These are phyloP conservation scores for Hippocampus barbouri DNA, from an alignment of 2,113 vertebrate species.

Conservation along the genomic window DNA sequence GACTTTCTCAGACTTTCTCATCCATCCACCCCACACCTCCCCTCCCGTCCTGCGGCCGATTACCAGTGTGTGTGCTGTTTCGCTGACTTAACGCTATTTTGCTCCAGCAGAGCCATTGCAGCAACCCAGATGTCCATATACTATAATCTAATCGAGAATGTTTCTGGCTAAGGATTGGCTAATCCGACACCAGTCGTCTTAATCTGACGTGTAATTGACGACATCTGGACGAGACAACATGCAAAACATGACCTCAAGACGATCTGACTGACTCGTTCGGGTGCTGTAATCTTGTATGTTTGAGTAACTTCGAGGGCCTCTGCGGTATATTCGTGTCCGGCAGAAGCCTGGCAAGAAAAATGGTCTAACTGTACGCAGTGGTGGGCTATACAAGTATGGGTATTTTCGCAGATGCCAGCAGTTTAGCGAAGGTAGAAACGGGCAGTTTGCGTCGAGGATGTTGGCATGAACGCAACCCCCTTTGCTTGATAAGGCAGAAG, in stretches of 20 bases:
- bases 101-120: conserved; percentile 48
- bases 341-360: too few species aligned
- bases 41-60: conserved; percentile 51
- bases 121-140: conserved; percentile 63
- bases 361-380: too few species aligned
- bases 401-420: too few species aligned
- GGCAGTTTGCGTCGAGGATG: too few species aligned
- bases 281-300: conserved; percentile 48
- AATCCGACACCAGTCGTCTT: conserved; percentile 64
- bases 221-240: conserved; percentile 56
- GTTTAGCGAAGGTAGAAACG: too few species aligned
- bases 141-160: conserved; percentile 70
- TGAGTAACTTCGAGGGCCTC: too few species aligned
- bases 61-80: conserved; percentile 59
- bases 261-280: conserved; percentile 57
- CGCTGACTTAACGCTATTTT: conserved; percentile 63
- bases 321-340: too few species aligned
- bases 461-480: too few species aligned
- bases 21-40: conserved; percentile 27
- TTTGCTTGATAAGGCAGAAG: too few species aligned
- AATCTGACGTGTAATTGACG: conserved; percentile 62
- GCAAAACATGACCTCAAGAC: conserved; percentile 29
- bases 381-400: too few species aligned
- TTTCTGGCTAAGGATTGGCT: conserved; percentile 63
- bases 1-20: conserved; percentile 34